Percentiles rank a stretch among this genome's conserved stretches.
These are phyloP conservation scores for Pelochelys cantorii DNA, from an alignment of 2,797 vertebrate species.

Conservation along the genomic window DNA sequence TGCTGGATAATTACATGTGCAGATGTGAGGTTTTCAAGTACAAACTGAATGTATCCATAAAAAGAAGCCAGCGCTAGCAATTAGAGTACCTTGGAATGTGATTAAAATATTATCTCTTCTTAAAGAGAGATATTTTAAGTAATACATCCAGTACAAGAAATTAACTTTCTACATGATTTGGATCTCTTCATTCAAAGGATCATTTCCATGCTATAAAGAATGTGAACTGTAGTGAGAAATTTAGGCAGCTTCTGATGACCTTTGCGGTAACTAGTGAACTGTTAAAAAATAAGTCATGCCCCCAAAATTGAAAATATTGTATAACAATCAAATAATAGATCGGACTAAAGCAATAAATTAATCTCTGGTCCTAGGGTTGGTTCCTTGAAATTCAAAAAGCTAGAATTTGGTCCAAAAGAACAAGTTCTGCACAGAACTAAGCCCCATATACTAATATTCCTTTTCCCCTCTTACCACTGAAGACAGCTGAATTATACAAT, in stretches of 20 bases:
- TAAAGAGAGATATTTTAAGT: slow-evolving; percentile 15
- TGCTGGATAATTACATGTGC: not conserved
- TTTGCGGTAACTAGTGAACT: not conserved
- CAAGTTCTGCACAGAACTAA: fast-evolving
- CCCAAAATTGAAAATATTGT: not conserved
- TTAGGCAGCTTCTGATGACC: slow-evolving; percentile 6
- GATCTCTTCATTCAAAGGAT: not conserved
- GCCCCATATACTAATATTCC: not conserved
- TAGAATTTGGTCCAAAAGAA: not conserved
- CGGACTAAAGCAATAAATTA: not conserved
- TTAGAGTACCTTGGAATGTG: slow-evolving; percentile 7
- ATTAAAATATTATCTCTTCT: not conserved
- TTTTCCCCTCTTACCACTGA: not conserved
- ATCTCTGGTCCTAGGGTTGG: not conserved
- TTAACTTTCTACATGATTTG: not conserved
- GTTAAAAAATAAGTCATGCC: not conserved
- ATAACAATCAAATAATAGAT: not conserved
- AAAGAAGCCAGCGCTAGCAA: not conserved
- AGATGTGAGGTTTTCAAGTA: not conserved
- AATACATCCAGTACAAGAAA: slow-evolving; percentile 5
- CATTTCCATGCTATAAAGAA: slow-evolving; percentile 9
- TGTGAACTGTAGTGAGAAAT: not conserved
- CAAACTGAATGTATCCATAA: not conserved
- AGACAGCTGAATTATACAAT: not conserved
- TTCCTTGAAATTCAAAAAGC: slow-evolving; percentile 25